Base-by-base conservation (phyloP, 2,888 invertebrate species). In the Harpalus rufipes region DNA sequence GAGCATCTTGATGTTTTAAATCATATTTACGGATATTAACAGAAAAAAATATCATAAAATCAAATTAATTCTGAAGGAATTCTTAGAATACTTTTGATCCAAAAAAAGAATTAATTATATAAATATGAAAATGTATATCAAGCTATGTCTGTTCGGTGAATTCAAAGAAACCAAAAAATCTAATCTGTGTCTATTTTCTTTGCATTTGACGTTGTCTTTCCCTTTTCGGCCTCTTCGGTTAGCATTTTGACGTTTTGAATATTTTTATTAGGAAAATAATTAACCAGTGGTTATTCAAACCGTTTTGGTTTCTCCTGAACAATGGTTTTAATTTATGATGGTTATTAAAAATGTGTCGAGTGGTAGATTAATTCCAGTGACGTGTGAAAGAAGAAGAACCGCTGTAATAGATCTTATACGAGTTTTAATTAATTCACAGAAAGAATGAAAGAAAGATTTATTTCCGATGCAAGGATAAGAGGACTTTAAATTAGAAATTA, bases 301-400 rank as follows among this genome's bases (percentile, higher is more conserved):
- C 32, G 68, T 68, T 68, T 68, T 7, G 59, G 59, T 59, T 32
- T 68, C n/a, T 39, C 7, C 25, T 32, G 68, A 68, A 68, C 68
- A 68, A 68, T 68, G 68, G 68, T 68, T 81, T 65, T 81, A 63
- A 81, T 81, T 65, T 81, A 65, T 51, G 81, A 51, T 68, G 14
- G 81, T 65, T 81, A 81, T 81, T 81, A 81, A 81, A 79, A 81
- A 81, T 81, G 65, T 81, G 81, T 81, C 81, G 65, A 65, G 51
- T 65, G 51, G 51, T 81, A 81, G 81, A 81, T 63, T 81, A 65
- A 81, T 81, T 81, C 81, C 68, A n/a, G 68, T 63, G 68, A 68
- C 39, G 68, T 39, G n/a, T 68, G 32, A 68, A 63, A 18, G 25
- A 63, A 68, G 32, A 68, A 68, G 39, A 68, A 68, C 39, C 68